Conservation (phyloP, 1,140 invertebrate species). For the Meteorus sp. region DNA sequence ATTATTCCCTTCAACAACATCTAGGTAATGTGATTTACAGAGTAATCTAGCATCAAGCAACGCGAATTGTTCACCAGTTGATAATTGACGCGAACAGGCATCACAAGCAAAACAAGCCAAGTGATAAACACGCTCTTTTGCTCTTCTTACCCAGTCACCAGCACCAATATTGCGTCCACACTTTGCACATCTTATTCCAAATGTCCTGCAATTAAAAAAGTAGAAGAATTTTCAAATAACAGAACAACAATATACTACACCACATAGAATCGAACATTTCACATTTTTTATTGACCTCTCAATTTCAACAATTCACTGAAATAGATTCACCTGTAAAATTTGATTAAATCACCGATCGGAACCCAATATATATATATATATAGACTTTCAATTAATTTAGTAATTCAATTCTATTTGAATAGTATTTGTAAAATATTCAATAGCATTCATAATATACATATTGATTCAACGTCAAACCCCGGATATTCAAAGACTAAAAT, state of each 20-base stretch:
- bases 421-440: too few relatives aligned
- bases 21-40: conserved; percentile 95
- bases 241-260: conserved; percentile 9
- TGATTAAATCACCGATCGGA: conserved; percentile 1
- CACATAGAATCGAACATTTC: too few relatives aligned
- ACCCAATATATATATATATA: neutral
- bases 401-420: neutral
- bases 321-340: neutral
- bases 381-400: neutral
- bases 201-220: conserved; percentile 70
- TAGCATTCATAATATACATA: too few relatives aligned
- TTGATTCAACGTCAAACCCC: neutral
- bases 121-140: conserved; percentile 94
- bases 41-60: conserved; percentile 89
- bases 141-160: conserved; percentile 96
- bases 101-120: conserved; percentile 98
- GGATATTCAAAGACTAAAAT: neutral
- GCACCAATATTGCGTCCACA: conserved; percentile 89
- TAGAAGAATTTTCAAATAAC: neutral
- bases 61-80: conserved; percentile 97
- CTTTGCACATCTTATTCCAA: conserved; percentile 95
- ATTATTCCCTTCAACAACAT: conserved; percentile 87
- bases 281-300: too few relatives aligned
- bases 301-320: too few relatives aligned
- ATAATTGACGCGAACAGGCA: conserved; percentile 93